Conservation (phyloP, 2,888 invertebrate genomes). For the Drosophila testacea region DNA sequence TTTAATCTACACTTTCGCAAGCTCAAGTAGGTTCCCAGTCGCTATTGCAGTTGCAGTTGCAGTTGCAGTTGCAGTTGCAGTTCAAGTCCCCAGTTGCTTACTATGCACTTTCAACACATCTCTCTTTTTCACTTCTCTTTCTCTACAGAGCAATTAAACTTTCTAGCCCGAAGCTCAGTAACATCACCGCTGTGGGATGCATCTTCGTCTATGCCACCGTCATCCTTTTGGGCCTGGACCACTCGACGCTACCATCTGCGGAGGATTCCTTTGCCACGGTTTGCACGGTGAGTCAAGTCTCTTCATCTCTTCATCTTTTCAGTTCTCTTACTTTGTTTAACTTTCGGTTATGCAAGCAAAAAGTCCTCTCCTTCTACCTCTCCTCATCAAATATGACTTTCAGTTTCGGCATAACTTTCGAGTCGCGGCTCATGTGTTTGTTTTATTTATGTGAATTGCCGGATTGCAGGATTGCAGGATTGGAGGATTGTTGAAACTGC, state of each 20-base stretch:
- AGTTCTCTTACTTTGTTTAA: constrained; percentile 57
- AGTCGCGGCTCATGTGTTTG: constrained; percentile 65
- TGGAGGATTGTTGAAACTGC: constrained; percentile 20
- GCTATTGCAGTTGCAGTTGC: neutral
- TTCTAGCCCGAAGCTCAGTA: constrained; percentile 96
- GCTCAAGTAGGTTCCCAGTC: constrained; percentile 88
- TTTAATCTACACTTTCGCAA: constrained; percentile 94
- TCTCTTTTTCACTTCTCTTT: constrained; percentile 4
- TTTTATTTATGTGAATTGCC: constrained; percentile 54
- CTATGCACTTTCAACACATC: constrained; percentile 40
- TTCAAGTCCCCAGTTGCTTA: constrained; percentile 38
- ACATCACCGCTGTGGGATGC: constrained; percentile 95
- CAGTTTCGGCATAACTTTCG: constrained; percentile 68
- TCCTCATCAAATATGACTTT: constrained; percentile 77
- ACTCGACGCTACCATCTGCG: constrained; percentile 90
- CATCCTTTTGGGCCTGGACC: constrained; percentile 93
- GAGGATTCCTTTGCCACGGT: constrained; percentile 91
- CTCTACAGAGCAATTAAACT: constrained; percentile 92
- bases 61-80: neutral
- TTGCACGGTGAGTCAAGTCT: constrained; percentile 90
- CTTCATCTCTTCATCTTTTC: neutral
- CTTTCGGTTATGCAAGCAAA: constrained; percentile 74
- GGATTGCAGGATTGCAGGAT: constrained; percentile 25
- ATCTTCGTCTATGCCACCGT: constrained; percentile 96
- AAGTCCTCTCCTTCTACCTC: neutral